Percentiles rank a stretch among this genome's conserved stretches.
Evolutionary conservation across 2,888 invertebrate genomes (phyloP).

Genomic region (Oxytorus armatus): DNA sequence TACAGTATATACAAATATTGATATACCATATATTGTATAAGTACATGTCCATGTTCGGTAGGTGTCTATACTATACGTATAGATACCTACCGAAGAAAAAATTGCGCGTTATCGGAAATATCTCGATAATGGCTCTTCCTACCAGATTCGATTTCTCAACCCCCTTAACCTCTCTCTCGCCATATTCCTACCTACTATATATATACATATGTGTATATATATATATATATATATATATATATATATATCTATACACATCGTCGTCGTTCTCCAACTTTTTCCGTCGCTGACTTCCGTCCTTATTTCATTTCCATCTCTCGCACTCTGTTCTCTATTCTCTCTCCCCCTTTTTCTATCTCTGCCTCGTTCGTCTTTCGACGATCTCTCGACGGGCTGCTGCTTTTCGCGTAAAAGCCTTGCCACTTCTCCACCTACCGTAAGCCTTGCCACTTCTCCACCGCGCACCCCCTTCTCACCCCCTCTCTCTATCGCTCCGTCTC

Average conservation of each 20-base stretch:
- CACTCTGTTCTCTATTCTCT: constrained; percentile 31
- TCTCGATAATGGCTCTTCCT: constrained; percentile 44
- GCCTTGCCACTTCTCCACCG: constrained; percentile 64
- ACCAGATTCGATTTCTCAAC: constrained; percentile 35
- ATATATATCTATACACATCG: constrained; percentile 25
- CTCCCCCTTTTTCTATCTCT: constrained; percentile 34
- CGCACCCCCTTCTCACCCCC: too few species aligned
- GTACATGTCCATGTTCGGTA: too few species aligned
- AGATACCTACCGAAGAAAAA: constrained; percentile 12
- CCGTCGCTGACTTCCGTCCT: constrained; percentile 44
- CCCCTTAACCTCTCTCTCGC: neutral
- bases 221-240: too few species aligned
- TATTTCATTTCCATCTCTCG: constrained; percentile 60
- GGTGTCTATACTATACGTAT: neutral
- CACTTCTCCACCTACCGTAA: constrained; percentile 66
- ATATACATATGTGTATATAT: constrained; percentile 22
- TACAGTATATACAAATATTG: neutral
- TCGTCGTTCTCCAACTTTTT: constrained; percentile 58
- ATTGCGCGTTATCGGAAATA: constrained; percentile 35
- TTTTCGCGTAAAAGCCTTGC: constrained; percentile 62
- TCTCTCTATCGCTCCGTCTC: constrained; percentile 5
- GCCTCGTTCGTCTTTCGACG: constrained; percentile 59
- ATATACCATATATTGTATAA: neutral
- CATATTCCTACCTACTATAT: constrained; percentile 7
- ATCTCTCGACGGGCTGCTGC: constrained; percentile 58